Conservation (phyloP, 2,888 invertebrate species). For the Megastigmus dorsalis region DNA sequence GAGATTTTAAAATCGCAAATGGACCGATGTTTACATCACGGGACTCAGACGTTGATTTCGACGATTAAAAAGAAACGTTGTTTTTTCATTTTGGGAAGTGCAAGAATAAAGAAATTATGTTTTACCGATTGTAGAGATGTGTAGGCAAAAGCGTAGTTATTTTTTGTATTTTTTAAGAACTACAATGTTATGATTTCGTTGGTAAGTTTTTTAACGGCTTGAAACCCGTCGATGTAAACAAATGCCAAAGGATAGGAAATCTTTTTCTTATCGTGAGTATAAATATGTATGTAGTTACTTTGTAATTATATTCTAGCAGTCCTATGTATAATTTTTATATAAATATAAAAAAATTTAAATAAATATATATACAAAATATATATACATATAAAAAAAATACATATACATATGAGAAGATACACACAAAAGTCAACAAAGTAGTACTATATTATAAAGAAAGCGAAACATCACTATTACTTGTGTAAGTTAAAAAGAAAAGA, state of each 20-base stretch:
- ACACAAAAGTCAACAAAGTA: conserved; percentile 50
- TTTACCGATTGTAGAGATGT: background rate
- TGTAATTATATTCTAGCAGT: conserved; percentile 62
- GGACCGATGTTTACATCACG: conserved; percentile 48
- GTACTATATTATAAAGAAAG: conserved; percentile 54
- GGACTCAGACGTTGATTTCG: conserved; percentile 16
- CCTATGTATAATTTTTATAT: conserved; percentile 64
- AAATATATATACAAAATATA: conserved; percentile 52
- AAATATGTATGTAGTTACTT: conserved; percentile 64
- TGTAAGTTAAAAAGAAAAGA: conserved; percentile 47
- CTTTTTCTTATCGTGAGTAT: conserved; percentile 62
- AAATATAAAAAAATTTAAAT: conserved; percentile 57
- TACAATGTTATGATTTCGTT: conserved; percentile 16
- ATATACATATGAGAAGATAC: conserved; percentile 34
- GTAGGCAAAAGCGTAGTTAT: background rate
- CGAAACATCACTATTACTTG: conserved; percentile 57
- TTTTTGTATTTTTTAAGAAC: conserved; percentile 18
- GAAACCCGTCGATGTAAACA: conserved; percentile 50
- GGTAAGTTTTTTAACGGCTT: conserved; percentile 11
- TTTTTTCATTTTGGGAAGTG: no score
- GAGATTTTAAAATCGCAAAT: conserved; percentile 44
- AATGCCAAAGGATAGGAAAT: conserved; percentile 57
- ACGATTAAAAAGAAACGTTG: conserved; percentile 1
- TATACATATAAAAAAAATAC: conserved; percentile 44
- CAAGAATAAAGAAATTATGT: background rate